Conservation (phyloP, 1,140 invertebrate species). For the Sarcophaga peregrina region DNA sequence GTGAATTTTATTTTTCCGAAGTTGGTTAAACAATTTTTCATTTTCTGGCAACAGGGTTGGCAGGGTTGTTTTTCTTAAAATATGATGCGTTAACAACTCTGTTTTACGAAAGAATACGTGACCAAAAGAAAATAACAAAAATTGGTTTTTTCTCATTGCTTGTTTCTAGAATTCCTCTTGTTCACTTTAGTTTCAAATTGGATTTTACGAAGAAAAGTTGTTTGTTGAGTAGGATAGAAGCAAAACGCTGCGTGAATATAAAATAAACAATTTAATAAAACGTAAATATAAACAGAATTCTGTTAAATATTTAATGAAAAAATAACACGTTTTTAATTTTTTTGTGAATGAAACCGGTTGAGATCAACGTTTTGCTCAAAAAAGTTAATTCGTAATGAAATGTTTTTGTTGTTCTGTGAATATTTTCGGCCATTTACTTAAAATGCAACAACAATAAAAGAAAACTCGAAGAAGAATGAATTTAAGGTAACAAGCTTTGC, state of each 20-base stretch:
- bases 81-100: not conserved
- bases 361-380: not conserved
- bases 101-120: not conserved
- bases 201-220: not conserved
- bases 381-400: not conserved
- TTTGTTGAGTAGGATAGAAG: not conserved
- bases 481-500: not conserved
- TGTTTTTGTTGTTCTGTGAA: not conserved
- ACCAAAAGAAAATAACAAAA: slow-evolving; percentile 3
- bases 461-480: not conserved
- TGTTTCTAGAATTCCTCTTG: not conserved
- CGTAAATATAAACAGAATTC: not conserved
- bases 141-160: not conserved
- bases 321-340: not conserved
- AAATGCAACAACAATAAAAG: not conserved
- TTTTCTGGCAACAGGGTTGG: not conserved
- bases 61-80: not conserved
- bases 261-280: not conserved
- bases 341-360: not conserved
- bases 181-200: not conserved
- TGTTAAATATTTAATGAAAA: not conserved
- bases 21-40: too few species aligned
- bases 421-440: slow-evolving; percentile 1
- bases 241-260: not conserved
- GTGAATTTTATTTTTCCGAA: too few species aligned